Evolutionary conservation across 2,113 vertebrate species (phyloP), one percentile per base, ranked within the genome.

Genomic region (Riparia riparia): DNA sequence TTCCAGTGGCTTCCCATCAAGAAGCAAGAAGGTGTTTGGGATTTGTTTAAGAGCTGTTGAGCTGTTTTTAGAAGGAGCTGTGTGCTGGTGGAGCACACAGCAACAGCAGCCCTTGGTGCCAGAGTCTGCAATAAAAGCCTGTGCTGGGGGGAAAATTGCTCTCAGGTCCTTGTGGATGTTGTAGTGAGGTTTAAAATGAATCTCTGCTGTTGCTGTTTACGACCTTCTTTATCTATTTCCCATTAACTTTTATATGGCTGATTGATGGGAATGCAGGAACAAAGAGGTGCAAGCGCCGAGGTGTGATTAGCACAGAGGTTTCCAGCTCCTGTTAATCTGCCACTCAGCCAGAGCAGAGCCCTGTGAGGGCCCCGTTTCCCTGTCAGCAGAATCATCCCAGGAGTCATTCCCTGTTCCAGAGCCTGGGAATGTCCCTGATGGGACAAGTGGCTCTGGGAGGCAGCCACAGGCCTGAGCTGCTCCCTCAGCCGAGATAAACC

Each of bases 181-280:
- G 66, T 10, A 60, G 74, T 14, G 89, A 82, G 61, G 42, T 85
- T 66, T 74, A 54, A 93, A 73, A 41, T 41, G 66, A 69, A 61
- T 49, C 80, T 76, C 61, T 89, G 87, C 78, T 68, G 78, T 39
- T 81, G 84, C 87, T 89, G 34, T 82, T 95, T 92, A 89, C 73
- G 76, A 73, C 89, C 68, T 72, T 14, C 26, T 58, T 86, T 69
- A 90, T 68, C 88, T 86, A n/a, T 83, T 88, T 76, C 60, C 76
- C 53, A 39, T 81, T 57, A 79, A 81, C 39, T 92, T 80, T 90
- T 56, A 61, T 65, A 3, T 4, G 74, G n/a, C 47, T 69, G 68
- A 73, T 69, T 24, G 73, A 44, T 89, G 81, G 76, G 29, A 47
- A 39, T 1, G 64, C 29, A 66, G 91, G 79, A 91, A 32, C 39